phyloP scores from a whole-genome alignment of 2,113 vertebrate genomes.

The Arizona elegans region DNA sequence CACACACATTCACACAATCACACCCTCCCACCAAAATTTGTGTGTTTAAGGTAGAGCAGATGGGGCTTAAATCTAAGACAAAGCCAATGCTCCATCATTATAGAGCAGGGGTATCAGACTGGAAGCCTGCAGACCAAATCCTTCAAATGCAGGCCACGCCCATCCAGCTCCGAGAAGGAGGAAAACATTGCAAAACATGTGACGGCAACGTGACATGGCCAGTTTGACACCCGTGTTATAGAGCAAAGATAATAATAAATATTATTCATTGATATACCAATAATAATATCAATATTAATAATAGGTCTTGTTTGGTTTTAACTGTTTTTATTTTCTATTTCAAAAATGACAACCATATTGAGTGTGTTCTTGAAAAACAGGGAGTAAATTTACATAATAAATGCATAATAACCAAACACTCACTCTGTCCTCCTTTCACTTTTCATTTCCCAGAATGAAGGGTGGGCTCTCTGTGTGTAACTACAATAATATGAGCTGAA shows the following conservation, averaged over 20 bases:
- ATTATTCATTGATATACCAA: not conserved
- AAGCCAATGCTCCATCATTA: not conserved
- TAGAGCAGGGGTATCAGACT: not conserved
- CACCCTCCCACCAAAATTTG: not conserved
- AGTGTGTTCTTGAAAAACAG: not conserved
- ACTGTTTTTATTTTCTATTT: not conserved
- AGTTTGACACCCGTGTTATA: not conserved
- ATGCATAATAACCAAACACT: not conserved
- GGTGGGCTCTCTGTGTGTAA: not conserved
- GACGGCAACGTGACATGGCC: too few relatives aligned
- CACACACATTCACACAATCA: not conserved
- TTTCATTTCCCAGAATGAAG: not conserved
- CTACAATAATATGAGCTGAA: not conserved
- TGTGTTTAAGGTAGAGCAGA: not conserved
- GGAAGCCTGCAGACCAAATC: too few relatives aligned
- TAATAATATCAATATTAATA: not conserved
- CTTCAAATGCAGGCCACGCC: too few relatives aligned
- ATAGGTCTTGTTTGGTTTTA: not conserved
- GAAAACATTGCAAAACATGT: too few relatives aligned
- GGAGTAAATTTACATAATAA: not conserved
- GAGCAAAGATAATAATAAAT: not conserved
- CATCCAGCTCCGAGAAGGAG: too few relatives aligned
- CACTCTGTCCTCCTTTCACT: not conserved
- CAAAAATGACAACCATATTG: not conserved
- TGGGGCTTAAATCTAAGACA: not conserved